Evolutionary conservation across 2,797 vertebrate species (phyloP).

Genomic region (Podargus strigoides): DNA sequence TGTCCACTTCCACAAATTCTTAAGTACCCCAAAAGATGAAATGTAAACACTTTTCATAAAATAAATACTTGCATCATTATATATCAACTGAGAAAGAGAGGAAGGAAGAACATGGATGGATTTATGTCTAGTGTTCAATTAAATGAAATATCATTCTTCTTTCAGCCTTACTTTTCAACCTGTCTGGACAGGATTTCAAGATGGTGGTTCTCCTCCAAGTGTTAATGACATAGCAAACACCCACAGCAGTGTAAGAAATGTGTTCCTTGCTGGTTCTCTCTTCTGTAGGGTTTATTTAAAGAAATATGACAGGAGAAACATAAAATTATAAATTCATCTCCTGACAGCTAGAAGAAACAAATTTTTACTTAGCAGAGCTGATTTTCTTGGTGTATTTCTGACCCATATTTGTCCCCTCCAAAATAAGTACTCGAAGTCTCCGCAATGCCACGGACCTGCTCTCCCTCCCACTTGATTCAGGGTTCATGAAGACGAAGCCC

Average conservation of each 20-base stretch:
- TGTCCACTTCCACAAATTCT: background rate
- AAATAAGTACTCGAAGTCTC: background rate
- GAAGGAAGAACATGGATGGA: background rate
- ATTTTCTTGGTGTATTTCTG: background rate
- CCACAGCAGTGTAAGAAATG: conserved; percentile 10
- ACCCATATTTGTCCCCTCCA: background rate
- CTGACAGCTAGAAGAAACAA: background rate
- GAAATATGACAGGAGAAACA: background rate
- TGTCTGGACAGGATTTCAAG: conserved; percentile 36
- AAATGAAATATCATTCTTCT: background rate
- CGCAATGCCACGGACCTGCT: rapidly evolving
- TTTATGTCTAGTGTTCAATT: background rate
- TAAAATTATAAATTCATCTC: background rate
- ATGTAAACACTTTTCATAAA: background rate
- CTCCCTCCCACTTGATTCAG: background rate
- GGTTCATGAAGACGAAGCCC: background rate
- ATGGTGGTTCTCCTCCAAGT: conserved; percentile 37
- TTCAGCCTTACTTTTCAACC: conserved; percentile 2
- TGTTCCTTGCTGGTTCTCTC: background rate
- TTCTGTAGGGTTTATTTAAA: conserved; percentile 9
- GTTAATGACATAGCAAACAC: conserved; percentile 53
- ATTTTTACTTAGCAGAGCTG: background rate
- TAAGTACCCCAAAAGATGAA: background rate
- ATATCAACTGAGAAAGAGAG: background rate
- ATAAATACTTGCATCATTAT: background rate